phyloP scores from a whole-genome alignment of 2,797 vertebrate species.

The Pangasius sanitwongsei region DNA sequence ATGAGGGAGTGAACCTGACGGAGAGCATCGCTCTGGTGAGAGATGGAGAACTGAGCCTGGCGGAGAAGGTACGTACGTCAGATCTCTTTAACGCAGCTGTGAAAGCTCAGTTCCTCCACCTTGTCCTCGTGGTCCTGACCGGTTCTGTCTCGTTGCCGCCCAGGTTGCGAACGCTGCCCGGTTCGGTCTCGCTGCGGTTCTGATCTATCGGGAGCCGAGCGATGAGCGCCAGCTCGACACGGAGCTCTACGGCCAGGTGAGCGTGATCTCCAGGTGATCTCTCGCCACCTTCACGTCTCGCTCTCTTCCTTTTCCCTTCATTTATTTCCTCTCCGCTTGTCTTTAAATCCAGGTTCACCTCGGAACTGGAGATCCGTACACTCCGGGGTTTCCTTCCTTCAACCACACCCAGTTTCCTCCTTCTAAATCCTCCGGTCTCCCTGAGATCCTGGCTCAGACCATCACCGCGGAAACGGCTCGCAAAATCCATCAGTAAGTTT shows the following conservation, averaged over 20 bases:
- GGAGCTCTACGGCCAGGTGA: slow-evolving; percentile 86
- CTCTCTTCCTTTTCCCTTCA: background rate
- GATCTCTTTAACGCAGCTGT: background rate
- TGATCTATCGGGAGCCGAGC: slow-evolving; percentile 80
- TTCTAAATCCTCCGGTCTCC: slow-evolving; percentile 84
- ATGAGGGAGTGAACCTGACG: slow-evolving; percentile 58
- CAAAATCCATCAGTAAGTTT: slow-evolving; percentile 76
- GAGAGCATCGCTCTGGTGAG: slow-evolving; percentile 81
- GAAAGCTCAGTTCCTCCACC: background rate
- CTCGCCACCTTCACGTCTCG: background rate
- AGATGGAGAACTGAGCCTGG: slow-evolving; percentile 82
- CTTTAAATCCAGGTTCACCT: slow-evolving; percentile 84
- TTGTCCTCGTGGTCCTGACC: background rate
- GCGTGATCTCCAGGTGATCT: slow-evolving; percentile 47
- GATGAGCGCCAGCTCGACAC: slow-evolving; percentile 41
- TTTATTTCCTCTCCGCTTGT: slow-evolving; percentile 20
- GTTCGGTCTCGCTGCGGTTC: slow-evolving; percentile 77
- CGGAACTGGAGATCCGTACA: slow-evolving; percentile 92
- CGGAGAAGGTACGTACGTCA: slow-evolving; percentile 88
- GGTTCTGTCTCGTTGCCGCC: background rate
- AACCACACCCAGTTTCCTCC: slow-evolving; percentile 92
- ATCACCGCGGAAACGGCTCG: slow-evolving; percentile 71
- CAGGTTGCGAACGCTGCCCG: slow-evolving; percentile 85
- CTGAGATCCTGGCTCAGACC: slow-evolving; percentile 86
- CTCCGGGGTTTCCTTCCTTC: slow-evolving; percentile 95